A percentile compares a stretch with the other conserved stretches of the same genome.
Conservation (phyloP, 2,888 invertebrate genomes). For the Lycocerus yunnanus region DNA sequence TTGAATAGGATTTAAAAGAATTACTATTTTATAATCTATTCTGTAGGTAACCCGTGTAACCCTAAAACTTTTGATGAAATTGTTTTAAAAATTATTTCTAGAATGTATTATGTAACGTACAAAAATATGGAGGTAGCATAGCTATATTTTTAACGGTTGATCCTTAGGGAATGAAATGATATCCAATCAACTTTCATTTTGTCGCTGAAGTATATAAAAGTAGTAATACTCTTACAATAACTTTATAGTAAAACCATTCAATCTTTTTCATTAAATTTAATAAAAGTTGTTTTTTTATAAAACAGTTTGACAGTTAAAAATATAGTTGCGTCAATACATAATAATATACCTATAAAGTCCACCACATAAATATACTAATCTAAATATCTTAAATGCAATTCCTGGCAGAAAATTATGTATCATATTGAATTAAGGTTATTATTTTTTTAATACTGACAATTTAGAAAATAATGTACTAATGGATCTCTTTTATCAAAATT, state of each 20-base stretch:
- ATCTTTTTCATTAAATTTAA: constrained; percentile 3
- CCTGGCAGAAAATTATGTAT: too few relatives aligned
- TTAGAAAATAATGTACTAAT: background rate
- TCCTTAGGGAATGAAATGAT: background rate
- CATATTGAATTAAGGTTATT: too few relatives aligned
- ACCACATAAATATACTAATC: too few relatives aligned
- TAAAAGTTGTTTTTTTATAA: background rate
- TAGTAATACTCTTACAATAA: background rate
- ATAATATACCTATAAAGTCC: background rate
- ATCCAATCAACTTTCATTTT: background rate
- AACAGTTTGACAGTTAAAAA: background rate
- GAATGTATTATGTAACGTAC: background rate
- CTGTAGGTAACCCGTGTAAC: background rate
- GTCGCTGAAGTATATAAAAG: background rate
- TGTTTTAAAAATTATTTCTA: background rate
- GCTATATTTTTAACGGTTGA: background rate
- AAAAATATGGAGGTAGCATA: background rate
- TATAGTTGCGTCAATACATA: background rate
- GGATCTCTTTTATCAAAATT: constrained; percentile 19
- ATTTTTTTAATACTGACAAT: background rate
- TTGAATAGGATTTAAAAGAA: too few relatives aligned
- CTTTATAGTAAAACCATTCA: background rate
- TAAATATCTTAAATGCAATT: background rate
- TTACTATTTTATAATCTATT: too few relatives aligned
- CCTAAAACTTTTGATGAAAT: background rate